Percentiles rank a stretch among this genome's conserved stretches.
Evolutionary conservation across 2,113 vertebrate species (phyloP).

Genomic region (Myxocyprinus asiaticus): DNA sequence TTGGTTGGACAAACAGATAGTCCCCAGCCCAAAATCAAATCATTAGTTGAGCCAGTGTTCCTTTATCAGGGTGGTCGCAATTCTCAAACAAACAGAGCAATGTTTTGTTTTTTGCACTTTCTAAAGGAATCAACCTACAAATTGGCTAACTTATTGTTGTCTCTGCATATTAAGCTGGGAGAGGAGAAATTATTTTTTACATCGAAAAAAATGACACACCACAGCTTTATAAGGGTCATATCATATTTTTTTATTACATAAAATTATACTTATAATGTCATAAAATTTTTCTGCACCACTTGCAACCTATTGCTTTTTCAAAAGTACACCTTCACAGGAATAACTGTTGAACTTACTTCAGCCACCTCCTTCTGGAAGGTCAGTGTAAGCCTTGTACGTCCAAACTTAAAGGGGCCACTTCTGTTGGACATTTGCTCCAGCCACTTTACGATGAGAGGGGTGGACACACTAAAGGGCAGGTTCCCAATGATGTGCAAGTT

Average conservation of each 20-base stretch:
- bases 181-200: no score
- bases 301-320: background rate
- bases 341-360: slow-evolving; percentile 77
- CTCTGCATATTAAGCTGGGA: no score
- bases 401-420: slow-evolving; percentile 86
- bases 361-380: slow-evolving; percentile 99
- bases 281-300: background rate
- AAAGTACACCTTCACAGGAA: background rate
- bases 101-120: no score
- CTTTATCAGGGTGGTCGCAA: no score
- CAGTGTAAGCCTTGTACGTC: slow-evolving; percentile 88
- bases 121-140: no score
- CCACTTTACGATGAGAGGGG: slow-evolving; percentile 92
- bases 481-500: slow-evolving; percentile 95
- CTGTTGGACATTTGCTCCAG: slow-evolving; percentile 81
- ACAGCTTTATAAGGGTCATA: background rate
- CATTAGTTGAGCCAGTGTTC: no score
- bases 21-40: no score
- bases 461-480: slow-evolving; percentile 93
- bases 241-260: background rate
- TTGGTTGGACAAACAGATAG: no score
- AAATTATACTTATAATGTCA: no score
- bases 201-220: no score
- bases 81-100: no score
- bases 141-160: no score